A percentile compares a stretch with the other conserved stretches of the same genome.
Conservation (phyloP, 2,797 vertebrate genomes). For the Toxotes lorentzi region DNA sequence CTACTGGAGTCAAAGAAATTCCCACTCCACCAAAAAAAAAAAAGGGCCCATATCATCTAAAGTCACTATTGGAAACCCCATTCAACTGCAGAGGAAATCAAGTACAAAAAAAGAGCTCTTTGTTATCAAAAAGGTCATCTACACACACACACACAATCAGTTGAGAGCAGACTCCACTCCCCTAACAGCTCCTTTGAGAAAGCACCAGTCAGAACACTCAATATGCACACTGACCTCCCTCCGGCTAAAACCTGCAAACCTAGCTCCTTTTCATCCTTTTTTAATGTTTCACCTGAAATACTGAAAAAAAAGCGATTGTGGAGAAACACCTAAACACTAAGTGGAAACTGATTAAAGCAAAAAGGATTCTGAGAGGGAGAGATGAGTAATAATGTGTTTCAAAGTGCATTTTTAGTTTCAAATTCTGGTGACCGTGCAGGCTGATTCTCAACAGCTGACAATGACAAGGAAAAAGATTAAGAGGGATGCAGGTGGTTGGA, state of each 20-base stretch:
- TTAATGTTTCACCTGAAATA: conserved; percentile 4
- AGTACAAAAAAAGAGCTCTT: conserved; percentile 20
- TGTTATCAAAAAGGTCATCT: conserved; percentile 42
- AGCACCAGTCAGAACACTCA: conserved; percentile 7
- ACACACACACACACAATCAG: conserved; percentile 22
- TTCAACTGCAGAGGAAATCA: conserved; percentile 11
- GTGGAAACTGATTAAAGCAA: background rate
- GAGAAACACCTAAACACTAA: background rate
- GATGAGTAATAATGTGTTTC: background rate
- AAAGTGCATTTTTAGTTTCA: background rate
- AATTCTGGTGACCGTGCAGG: conserved; percentile 2
- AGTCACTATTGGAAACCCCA: conserved; percentile 15
- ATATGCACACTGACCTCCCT: background rate
- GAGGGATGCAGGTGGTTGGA: background rate
- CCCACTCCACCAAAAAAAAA: background rate
- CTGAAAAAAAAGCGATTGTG: background rate
- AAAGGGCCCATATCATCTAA: background rate
- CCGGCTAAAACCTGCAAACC: conserved; percentile 22
- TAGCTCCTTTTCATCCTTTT: background rate
- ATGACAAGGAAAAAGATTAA: conserved; percentile 15
- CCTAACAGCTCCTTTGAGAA: conserved; percentile 29
- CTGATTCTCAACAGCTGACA: conserved; percentile 24
- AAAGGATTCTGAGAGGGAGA: background rate
- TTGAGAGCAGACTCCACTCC: conserved; percentile 16
- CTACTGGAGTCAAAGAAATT: background rate